Percentiles rank a stretch among this genome's conserved stretches.
These are phyloP conservation scores for Cryptus viduatorius DNA, from an alignment of 2,888 invertebrate genomes.

Conservation along the genomic window DNA sequence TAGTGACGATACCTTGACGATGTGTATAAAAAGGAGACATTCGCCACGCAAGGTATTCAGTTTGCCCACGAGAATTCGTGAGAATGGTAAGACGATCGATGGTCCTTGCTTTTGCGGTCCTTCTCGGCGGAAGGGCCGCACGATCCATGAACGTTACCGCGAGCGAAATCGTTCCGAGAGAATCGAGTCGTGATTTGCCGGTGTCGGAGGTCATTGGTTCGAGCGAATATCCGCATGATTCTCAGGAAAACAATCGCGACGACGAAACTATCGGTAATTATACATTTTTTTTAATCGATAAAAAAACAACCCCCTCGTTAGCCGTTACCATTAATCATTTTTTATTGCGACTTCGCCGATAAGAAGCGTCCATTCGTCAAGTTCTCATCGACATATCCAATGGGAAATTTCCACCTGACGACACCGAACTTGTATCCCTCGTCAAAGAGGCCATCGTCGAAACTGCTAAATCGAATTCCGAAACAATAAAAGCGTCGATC, in stretches of 20 bases:
- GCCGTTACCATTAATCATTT: no score
- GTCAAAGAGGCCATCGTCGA: conserved; percentile 73
- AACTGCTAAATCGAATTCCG: conserved; percentile 67
- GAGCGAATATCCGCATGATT: conserved; percentile 13
- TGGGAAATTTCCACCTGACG: conserved; percentile 69
- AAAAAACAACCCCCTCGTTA: no score
- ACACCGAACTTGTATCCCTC: conserved; percentile 71
- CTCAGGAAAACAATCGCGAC: conserved; percentile 12
- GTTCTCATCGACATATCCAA: conserved; percentile 64
- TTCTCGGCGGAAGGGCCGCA: conserved; percentile 56
- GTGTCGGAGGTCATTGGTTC: background rate
- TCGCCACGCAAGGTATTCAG: conserved; percentile 60
- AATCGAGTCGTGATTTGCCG: background rate
- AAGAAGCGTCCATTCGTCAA: conserved; percentile 53
- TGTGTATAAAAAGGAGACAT: conserved; percentile 74
- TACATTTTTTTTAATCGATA: background rate
- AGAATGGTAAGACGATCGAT: conserved; percentile 70
- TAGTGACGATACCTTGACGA: background rate
- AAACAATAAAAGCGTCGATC: conserved; percentile 71
- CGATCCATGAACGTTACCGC: conserved; percentile 10
- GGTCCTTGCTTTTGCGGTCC: conserved; percentile 67
- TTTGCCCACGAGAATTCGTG: conserved; percentile 66
- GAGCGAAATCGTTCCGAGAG: conserved; percentile 11
- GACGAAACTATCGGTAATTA: conserved; percentile 53
- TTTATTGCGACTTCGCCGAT: no score